Evolutionary conservation across 2,888 invertebrate genomes (phyloP), one percentile per base, ranked within the genome.

Genomic region (Phyto melanocephala): DNA sequence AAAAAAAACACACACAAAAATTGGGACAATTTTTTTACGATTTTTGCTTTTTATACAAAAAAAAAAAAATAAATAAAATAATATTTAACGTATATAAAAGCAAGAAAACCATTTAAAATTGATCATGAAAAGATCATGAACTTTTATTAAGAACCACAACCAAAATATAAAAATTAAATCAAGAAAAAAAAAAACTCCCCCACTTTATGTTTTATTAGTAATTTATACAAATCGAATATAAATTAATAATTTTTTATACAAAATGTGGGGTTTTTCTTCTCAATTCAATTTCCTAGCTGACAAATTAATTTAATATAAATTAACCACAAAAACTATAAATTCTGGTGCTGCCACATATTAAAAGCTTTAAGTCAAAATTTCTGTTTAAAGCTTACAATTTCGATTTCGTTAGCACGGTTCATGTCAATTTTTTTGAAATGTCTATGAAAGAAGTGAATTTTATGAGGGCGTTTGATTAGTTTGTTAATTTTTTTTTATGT

Each of bases 251-350:
- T 52, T n/a, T 62, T 45, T 47, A 35, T 11, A 75, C 35, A 75
- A 60, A 71, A 62, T 81, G 63, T 65, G 80, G 77, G 68, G 70
- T 63, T 79, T 84, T 83, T 84, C 85, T 86, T 28, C 6, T n/a
- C n/a, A n/a, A n/a, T 6, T 28, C 28, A 85, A 85, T 86, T 85
- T 86, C 85, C 85, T 79, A 85, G 85, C 85, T 86, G 86, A 86
- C 86, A 86, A 85, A 86, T 89, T 89, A 89, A 89, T 89, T 88
- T 89, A 89, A 89, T 89, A 87, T 88, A 87, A 89, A 5, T 88
- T 88, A 88, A 88, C 86, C 86, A 56, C 45, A 72, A 80, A 47
- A 71, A 28, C 3, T 28, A 28, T 28, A 28, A 28, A 28, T 28
- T 5, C 28, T 28, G 28, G 6, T 3, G 6, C 60, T 56, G 7